phyloP scores from a whole-genome alignment of 2,888 invertebrate species.

The Habroteleia sp. region DNA sequence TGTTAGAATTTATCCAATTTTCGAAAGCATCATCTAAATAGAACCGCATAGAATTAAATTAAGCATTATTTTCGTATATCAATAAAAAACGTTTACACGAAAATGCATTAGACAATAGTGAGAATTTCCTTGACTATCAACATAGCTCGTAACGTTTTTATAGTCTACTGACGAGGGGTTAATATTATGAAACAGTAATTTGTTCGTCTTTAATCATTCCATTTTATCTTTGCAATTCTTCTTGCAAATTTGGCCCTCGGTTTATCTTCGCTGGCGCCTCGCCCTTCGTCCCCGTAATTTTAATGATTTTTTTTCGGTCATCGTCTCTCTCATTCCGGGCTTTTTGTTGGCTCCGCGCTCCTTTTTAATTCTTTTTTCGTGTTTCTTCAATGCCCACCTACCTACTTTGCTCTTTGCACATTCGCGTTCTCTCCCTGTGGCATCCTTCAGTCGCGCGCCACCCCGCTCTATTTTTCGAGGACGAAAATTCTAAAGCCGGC shows the following conservation, averaged over 20 bases:
- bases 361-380: constrained; percentile 59
- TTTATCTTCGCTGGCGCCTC: constrained; percentile 26
- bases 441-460: constrained; percentile 58
- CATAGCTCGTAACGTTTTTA: no score
- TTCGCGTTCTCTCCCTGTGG: constrained; percentile 55
- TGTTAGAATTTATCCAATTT: no score
- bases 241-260: background rate
- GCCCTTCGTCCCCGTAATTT: constrained; percentile 30
- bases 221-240: constrained; percentile 36
- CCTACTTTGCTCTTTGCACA: constrained; percentile 57
- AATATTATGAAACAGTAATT: no score
- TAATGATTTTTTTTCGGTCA: constrained; percentile 61
- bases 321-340: constrained; percentile 28
- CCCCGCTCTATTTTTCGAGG: constrained; percentile 70
- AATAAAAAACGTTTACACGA: no score
- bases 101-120: no score
- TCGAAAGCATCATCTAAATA: no score
- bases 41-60: no score
- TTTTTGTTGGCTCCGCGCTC: constrained; percentile 38
- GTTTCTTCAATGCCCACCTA: constrained; percentile 57
- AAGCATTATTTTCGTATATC: no score
- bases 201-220: constrained; percentile 9
- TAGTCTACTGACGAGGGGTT: background rate
- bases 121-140: no score
- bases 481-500: constrained; percentile 74